A percentile compares a stretch with the other conserved stretches of the same genome.
Conservation (phyloP, 2,113 vertebrate genomes). For the Petrocephalus microphthalmus region DNA sequence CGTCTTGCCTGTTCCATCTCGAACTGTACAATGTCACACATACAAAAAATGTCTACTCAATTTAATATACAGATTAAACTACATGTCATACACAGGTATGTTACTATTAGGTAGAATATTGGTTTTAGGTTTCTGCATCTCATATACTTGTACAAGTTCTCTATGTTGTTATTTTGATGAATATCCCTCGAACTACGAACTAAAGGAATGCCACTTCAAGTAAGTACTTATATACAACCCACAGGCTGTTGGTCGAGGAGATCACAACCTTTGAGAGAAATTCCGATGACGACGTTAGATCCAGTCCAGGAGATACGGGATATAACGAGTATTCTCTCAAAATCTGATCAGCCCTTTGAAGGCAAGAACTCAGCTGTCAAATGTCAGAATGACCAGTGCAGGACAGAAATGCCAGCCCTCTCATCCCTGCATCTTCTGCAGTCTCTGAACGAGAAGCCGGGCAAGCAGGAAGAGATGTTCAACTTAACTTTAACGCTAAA, state of each 20-base stretch:
- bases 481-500: slow-evolving; percentile 34
- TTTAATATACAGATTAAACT: slow-evolving; percentile 60
- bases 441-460: neutral
- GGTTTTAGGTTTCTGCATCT: slow-evolving; percentile 44
- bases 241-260: slow-evolving; percentile 32
- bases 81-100: slow-evolving; percentile 61
- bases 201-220: slow-evolving; percentile 56
- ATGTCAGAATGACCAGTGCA: slow-evolving; percentile 35
- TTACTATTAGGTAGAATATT: slow-evolving; percentile 55
- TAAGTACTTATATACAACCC: slow-evolving; percentile 56
- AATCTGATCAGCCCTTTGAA: slow-evolving; percentile 4
- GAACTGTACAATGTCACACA: slow-evolving; percentile 54
- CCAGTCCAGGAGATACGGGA: slow-evolving; percentile 23
- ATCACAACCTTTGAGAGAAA: slow-evolving; percentile 27
- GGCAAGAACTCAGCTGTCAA: slow-evolving; percentile 9
- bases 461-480: neutral
- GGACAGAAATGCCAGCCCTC: slow-evolving; percentile 26
- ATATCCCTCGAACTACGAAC: slow-evolving; percentile 54
- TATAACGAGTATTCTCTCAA: slow-evolving; percentile 15
- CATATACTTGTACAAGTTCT: slow-evolving; percentile 52
- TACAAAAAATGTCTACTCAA: slow-evolving; percentile 57
- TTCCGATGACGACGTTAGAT: slow-evolving; percentile 36
- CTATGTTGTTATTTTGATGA: slow-evolving; percentile 46
- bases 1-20: slow-evolving; percentile 52
- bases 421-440: neutral